Evolutionary conservation across 2,113 vertebrate species (phyloP), one percentile per base, ranked within the genome.

Genomic region (Ictalurus punctatus): DNA sequence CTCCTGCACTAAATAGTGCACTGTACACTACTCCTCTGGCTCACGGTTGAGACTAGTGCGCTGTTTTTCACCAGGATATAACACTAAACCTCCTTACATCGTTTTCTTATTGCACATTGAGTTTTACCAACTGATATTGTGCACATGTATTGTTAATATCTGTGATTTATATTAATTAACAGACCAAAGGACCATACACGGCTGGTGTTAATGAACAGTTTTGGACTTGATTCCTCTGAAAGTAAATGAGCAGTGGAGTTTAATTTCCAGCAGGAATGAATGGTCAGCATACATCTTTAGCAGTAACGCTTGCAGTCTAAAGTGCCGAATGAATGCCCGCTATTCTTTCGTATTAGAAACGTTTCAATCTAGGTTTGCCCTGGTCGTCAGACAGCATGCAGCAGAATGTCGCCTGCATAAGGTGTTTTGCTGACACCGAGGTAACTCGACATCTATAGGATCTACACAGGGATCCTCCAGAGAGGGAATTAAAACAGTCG

Each of bases 401-500:
- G 56, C 61, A 89, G 85, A 79, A 87, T 88, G 84, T 71, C 37
- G 48, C 13, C 19, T 69, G 10, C 2, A 23, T 69, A 1, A n/a
- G 52, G 69, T 79, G 83, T 90, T 76, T 37, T 86, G 86, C 34
- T 87, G 34, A 71, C 37, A 69, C 71, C 6, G 48, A 76, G 81
- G 79, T 67, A 85, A 44, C 74, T 71, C n/a, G 17, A 78, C 90
- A 88, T 91, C 87, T 84, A 88, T 88, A 88, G 89, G 90, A 90
- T 87, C 87, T 90, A 87, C 87, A 85, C 83, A 40, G 73, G 25
- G 76, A 52, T 91, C 85, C 90, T 79, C 85, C 65, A 16, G 90
- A 90, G 90, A 90, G 63, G 54, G 83, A 89, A 90, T 92, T 91
- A 91, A 89, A 90, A 80, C 90, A 67, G 69, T 56, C 80, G 74